These are phyloP conservation scores for Athene cunicularia DNA, from an alignment of 2,113 vertebrate genomes.

Conservation along the genomic window DNA sequence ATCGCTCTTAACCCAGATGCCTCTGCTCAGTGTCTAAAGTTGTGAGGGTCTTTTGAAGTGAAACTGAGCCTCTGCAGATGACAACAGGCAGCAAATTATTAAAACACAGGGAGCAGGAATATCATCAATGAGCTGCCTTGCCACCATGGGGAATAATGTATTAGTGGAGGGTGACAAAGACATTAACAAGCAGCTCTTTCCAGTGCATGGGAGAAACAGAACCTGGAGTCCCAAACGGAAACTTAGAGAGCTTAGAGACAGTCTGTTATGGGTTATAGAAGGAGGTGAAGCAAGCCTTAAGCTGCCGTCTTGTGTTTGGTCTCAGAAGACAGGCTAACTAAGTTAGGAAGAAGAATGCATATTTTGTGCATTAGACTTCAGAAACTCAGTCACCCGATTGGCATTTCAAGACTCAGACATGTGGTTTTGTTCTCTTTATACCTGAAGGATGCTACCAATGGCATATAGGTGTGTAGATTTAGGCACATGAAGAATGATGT, in stretches of 20 bases:
- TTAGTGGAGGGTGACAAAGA: neutral
- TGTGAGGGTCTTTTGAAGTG: neutral
- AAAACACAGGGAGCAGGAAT: neutral
- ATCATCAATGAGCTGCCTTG: neutral
- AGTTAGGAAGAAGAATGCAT: neutral
- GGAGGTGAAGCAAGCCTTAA: neutral
- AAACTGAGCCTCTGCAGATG: neutral
- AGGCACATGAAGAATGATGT: neutral
- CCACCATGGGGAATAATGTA: neutral
- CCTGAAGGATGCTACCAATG: neutral
- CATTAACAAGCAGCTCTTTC: neutral
- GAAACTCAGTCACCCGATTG: neutral
- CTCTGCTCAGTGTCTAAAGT: neutral
- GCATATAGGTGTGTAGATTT: neutral
- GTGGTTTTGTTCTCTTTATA: neutral
- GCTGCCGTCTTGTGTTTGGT: neutral
- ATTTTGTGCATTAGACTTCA: neutral
- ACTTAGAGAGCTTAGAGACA: neutral
- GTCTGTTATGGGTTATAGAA: neutral
- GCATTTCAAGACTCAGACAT: neutral
- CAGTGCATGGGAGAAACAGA: neutral
- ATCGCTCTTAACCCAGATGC: neutral
- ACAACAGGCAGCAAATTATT: neutral
- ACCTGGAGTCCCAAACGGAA: neutral
- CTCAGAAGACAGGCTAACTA: neutral